phyloP scores from a whole-genome alignment of 2,113 vertebrate genomes.

The Pachypanchax playfairii region DNA sequence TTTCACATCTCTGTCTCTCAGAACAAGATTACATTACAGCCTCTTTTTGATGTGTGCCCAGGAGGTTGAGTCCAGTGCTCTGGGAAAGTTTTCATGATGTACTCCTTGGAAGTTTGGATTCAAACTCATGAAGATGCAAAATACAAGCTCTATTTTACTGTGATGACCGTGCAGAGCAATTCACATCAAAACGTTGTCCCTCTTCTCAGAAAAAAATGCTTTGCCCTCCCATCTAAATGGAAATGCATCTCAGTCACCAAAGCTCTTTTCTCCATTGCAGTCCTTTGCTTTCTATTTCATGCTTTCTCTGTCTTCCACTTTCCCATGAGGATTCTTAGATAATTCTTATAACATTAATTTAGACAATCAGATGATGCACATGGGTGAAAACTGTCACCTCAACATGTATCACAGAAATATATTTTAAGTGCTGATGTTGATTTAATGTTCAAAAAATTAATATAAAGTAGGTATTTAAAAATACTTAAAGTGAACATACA shows the following conservation, averaged over 20 bases:
- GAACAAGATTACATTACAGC: slow-evolving; percentile 59
- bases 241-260: slow-evolving; percentile 65
- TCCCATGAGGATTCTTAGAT: not conserved
- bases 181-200: slow-evolving; percentile 58
- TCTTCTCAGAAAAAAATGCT: slow-evolving; percentile 55
- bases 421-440: too few relatives aligned
- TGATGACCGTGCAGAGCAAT: slow-evolving; percentile 57
- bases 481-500: too few relatives aligned
- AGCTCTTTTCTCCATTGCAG: slow-evolving; percentile 21
- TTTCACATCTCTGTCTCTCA: slow-evolving; percentile 60
- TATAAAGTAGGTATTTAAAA: too few relatives aligned
- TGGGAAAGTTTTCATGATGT: slow-evolving; percentile 45
- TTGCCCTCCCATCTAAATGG: slow-evolving; percentile 75
- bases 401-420: not conserved
- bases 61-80: slow-evolving; percentile 37
- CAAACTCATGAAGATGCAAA: slow-evolving; percentile 47
- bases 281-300: slow-evolving; percentile 14
- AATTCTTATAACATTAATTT: slow-evolving; percentile 25
- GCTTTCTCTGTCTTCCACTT: slow-evolving; percentile 3
- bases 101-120: slow-evolving; percentile 61
- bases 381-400: not conserved
- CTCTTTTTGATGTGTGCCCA: slow-evolving; percentile 62
- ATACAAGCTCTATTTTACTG: slow-evolving; percentile 47
- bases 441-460: too few relatives aligned
- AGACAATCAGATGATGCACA: not conserved